phyloP scores from a whole-genome alignment of 2,888 invertebrate genomes.

The Caenorhabditis parvicauda region DNA sequence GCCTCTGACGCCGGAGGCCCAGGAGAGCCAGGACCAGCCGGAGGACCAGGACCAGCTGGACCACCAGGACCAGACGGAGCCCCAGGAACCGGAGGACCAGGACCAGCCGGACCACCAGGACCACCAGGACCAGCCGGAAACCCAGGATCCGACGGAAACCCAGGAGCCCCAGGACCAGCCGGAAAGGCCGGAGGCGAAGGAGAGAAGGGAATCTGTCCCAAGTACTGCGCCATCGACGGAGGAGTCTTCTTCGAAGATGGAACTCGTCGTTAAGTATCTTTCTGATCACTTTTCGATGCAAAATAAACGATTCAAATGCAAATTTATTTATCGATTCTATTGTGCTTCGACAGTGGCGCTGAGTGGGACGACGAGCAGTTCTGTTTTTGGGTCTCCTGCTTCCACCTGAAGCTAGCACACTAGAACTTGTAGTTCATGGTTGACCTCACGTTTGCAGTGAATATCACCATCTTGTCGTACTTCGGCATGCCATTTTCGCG shows the following conservation, averaged over 20 bases:
- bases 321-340: no score
- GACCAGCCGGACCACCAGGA: slow-evolving; percentile 31
- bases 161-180: slow-evolving; percentile 30
- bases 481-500: slow-evolving; percentile 21
- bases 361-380: no score
- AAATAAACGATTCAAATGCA: no score
- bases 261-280: no score
- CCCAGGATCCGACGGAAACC: slow-evolving; percentile 27
- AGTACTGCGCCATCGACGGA: slow-evolving; percentile 47
- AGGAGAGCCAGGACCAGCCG: slow-evolving; percentile 36
- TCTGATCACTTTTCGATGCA: no score
- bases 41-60: slow-evolving; percentile 37
- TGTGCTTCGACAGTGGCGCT: no score
- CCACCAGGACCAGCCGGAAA: slow-evolving; percentile 30
- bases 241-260: slow-evolving; percentile 53
- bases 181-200: slow-evolving; percentile 36
- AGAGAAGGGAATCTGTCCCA: slow-evolving; percentile 45
- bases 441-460: slow-evolving; percentile 16
- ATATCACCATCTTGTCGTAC: slow-evolving; percentile 19
- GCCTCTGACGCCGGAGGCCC: slow-evolving; percentile 22
- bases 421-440: no score
- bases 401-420: no score
- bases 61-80: slow-evolving; percentile 34
- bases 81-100: slow-evolving; percentile 33
- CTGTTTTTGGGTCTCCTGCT: no score